Evolutionary conservation across 2,797 vertebrate species (phyloP).

Genomic region (Geotrypetes seraphini): DNA sequence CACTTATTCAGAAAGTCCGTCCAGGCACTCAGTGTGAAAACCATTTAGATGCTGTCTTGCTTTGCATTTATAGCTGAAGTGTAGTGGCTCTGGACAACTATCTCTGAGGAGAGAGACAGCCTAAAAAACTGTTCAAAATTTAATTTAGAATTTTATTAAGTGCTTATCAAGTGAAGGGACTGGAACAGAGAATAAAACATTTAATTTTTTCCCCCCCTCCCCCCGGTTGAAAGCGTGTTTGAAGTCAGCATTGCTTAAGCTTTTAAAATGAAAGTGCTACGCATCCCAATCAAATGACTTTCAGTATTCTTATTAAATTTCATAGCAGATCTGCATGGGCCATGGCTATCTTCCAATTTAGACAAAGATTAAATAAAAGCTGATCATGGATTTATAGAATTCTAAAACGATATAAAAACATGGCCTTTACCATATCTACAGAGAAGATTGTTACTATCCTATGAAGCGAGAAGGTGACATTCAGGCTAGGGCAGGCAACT

Average conservation of each 20-base stretch:
- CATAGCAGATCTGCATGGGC: conserved; percentile 43
- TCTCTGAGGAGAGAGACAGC: conserved; percentile 15
- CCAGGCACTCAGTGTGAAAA: conserved; percentile 19
- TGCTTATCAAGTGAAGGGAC: conserved; percentile 30
- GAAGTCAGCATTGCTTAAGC: conserved; percentile 44
- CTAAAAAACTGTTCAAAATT: conserved; percentile 17
- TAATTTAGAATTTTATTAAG: conserved; percentile 27
- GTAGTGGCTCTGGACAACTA: conserved; percentile 19
- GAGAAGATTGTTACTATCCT: too few relatives aligned
- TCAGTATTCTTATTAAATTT: conserved; percentile 54
- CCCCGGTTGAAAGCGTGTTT: conserved; percentile 31
- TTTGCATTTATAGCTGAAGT: conserved; percentile 24
- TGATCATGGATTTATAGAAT: conserved; percentile 58
- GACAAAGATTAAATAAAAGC: conserved; percentile 56
- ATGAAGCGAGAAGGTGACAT: too few relatives aligned
- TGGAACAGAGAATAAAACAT: conserved; percentile 26
- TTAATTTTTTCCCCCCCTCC: conserved; percentile 20
- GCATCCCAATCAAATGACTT: conserved; percentile 49
- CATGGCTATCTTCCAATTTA: conserved; percentile 45
- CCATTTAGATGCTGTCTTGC: conserved; percentile 24
- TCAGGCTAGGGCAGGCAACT: too few relatives aligned
- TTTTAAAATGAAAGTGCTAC: conserved; percentile 47
- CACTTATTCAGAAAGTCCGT: conserved; percentile 2
- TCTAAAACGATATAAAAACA: conserved; percentile 50
- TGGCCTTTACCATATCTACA: background rate